These are phyloP conservation scores for Odontomachus brunneus DNA, from an alignment of 1,140 invertebrate genomes.

Conservation along the genomic window DNA sequence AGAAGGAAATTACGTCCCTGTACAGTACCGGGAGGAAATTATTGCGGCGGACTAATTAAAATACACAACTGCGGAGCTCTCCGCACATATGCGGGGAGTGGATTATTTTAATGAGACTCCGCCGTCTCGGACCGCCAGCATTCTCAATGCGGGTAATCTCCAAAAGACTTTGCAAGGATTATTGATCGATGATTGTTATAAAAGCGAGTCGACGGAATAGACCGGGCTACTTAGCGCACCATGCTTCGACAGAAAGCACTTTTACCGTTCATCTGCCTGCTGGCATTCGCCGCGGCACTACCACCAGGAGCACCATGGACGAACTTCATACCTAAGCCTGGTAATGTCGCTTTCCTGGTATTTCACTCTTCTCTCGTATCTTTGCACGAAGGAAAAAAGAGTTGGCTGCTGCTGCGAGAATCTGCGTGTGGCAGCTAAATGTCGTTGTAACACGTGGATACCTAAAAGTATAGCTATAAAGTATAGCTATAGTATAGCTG, in stretches of 20 bases:
- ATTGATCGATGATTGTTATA: slow-evolving; percentile 70
- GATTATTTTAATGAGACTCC: slow-evolving; percentile 80
- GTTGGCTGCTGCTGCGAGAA: too few relatives aligned
- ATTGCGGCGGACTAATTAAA: slow-evolving; percentile 70
- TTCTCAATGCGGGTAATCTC: slow-evolving; percentile 60
- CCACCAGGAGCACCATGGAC: slow-evolving; percentile 70
- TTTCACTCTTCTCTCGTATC: too few relatives aligned
- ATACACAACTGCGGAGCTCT: slow-evolving; percentile 76
- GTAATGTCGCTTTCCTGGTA: slow-evolving; percentile 64
- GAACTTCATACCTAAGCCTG: slow-evolving; percentile 66
- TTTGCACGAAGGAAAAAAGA: too few relatives aligned
- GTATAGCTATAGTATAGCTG: too few relatives aligned
- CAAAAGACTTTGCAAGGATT: slow-evolving; percentile 74
- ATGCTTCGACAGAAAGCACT: slow-evolving; percentile 72
- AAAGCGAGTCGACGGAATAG: slow-evolving; percentile 55
- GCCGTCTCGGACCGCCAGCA: slow-evolving; percentile 45
- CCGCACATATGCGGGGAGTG: slow-evolving; percentile 35
- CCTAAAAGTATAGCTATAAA: too few relatives aligned
- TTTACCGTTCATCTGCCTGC: slow-evolving; percentile 55
- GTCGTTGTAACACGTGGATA: too few relatives aligned
- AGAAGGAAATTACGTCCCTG: slow-evolving; percentile 63
- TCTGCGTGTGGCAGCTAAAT: too few relatives aligned
- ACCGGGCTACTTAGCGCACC: slow-evolving; percentile 61
- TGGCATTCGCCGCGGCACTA: slow-evolving; percentile 66
- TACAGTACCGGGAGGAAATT: slow-evolving; percentile 23